Conservation (phyloP, 1,140 invertebrate genomes). For the Drosophila tropicalis region DNA sequence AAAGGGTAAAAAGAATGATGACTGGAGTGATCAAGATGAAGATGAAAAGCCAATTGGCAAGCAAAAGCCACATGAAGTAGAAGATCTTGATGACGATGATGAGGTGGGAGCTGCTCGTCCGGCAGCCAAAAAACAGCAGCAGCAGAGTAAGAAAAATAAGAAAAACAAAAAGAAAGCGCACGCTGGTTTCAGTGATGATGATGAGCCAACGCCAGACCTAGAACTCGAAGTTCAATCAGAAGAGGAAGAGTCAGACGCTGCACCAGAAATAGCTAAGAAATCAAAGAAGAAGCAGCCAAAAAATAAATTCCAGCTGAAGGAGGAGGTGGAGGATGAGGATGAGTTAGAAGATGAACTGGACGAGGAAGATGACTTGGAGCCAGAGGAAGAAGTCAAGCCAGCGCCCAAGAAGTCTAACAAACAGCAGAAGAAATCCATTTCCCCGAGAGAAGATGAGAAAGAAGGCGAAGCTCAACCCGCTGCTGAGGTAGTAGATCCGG, state of each 20-base stretch:
- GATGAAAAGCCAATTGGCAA: slow-evolving; percentile 70
- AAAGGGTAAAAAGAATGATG: slow-evolving; percentile 73
- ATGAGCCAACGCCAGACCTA: slow-evolving; percentile 30
- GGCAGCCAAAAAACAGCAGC: slow-evolving; percentile 57
- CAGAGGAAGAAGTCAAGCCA: slow-evolving; percentile 27
- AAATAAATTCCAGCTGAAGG: slow-evolving; percentile 53
- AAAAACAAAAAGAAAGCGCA: slow-evolving; percentile 72
- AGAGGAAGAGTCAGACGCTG: slow-evolving; percentile 27
- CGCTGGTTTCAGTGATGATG: slow-evolving; percentile 60
- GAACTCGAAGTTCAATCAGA: slow-evolving; percentile 28
- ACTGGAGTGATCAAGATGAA: slow-evolving; percentile 81
- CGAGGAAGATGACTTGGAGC: slow-evolving; percentile 28
- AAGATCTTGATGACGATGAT: slow-evolving; percentile 31
- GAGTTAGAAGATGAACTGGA: slow-evolving; percentile 12
- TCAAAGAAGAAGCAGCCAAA: slow-evolving; percentile 63
- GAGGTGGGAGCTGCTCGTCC: slow-evolving; percentile 15
- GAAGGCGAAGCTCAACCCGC: slow-evolving; percentile 28
- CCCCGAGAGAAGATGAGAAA: slow-evolving; percentile 21
- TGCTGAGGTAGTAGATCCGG: slow-evolving; percentile 6
- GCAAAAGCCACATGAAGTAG: slow-evolving; percentile 51
- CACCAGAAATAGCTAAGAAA: slow-evolving; percentile 49
- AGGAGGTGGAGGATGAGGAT: slow-evolving; percentile 47
- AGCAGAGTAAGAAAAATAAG: slow-evolving; percentile 76
- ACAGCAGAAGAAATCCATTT: slow-evolving; percentile 18
- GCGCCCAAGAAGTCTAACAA: slow-evolving; percentile 5